phyloP scores from a whole-genome alignment of 2,113 vertebrate species.

The Cyrtonyx montezumae region DNA sequence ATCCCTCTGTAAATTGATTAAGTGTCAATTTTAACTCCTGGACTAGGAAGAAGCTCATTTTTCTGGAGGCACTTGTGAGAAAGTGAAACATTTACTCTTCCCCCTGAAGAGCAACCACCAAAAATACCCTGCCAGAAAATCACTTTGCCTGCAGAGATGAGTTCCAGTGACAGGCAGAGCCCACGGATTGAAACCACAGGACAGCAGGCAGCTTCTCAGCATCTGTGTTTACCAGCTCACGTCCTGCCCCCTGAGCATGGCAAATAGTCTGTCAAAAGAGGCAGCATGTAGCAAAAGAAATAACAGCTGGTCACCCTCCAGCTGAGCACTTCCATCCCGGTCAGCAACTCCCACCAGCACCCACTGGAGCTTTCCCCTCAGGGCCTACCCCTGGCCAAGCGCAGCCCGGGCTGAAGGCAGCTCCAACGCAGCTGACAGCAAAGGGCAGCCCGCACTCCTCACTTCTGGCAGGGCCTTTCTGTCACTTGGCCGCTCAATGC shows the following conservation, averaged over 20 bases:
- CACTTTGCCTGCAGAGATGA: not conserved
- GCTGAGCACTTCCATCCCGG: not conserved
- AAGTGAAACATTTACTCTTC: not conserved
- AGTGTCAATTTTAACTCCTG: not conserved
- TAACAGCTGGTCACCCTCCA: not conserved
- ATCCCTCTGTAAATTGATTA: not conserved
- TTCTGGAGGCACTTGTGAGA: not conserved
- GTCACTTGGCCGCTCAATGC: not conserved
- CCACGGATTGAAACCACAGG: not conserved
- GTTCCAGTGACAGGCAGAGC: not conserved
- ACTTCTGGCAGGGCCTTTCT: not conserved
- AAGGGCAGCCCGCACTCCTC: not conserved
- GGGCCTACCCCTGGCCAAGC: not conserved
- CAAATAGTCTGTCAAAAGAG: not conserved
- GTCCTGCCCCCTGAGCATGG: not conserved
- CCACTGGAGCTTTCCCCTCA: not conserved
- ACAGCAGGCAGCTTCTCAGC: not conserved
- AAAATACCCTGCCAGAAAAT: not conserved
- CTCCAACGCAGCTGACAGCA: not conserved
- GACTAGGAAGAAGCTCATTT: not conserved
- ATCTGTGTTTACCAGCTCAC: not conserved
- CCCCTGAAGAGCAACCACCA: not conserved
- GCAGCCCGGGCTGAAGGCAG: not conserved
- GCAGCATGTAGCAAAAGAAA: rapidly evolving
- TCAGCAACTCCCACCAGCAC: not conserved